Evolutionary conservation across 2,888 invertebrate genomes (phyloP), one percentile per base, ranked within the genome.

Genomic region (Drosophila prolongata): DNA sequence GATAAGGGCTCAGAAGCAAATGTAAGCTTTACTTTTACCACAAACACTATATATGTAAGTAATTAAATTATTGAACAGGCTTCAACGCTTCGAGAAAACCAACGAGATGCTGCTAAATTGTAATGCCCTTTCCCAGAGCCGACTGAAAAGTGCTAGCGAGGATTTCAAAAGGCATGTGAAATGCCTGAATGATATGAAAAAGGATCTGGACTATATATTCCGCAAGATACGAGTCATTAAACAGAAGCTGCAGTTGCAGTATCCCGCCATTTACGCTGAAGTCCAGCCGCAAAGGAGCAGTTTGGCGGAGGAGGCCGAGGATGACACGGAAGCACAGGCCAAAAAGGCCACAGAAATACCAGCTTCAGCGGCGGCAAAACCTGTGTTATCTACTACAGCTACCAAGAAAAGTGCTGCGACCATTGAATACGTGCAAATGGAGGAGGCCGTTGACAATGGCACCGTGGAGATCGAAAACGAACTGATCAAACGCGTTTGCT

Each of bases 51-150:
- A 1, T 4, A 24, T 24, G 24, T 1, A 0, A 14, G 30, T 5
- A 34, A 1, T 11, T 6, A 4, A n/a, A 6, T 11, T 0, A 5
- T 13, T 16, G 2, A 11, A 4, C 90, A 98, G 98, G 97, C 92
- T 99, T 30, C 97, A 97, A 88, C 94, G 99, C 60, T 99, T 99
- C 93, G 99, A 99, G 90, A 99, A 99, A 92, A 99, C 99, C 0
- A 99, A 99, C 90, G 99, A 99, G 93, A 99, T 99, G 99, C 93
- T 99, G 35, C 96, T 97, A 10, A 99, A 99, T 91, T 99, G 99
- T 91, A 98, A 98, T 92, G 96, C 97, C 16, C 92, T 99, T n/a
- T 98, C 98, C 1, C 95, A 96, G 3, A 96, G 96, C 75, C 94
- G 99, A 11, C 94, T 98, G 58, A 96, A 97, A 89, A 95, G 95